Conservation (phyloP, 2,113 vertebrate genomes). For the Manacus vitellinus region DNA sequence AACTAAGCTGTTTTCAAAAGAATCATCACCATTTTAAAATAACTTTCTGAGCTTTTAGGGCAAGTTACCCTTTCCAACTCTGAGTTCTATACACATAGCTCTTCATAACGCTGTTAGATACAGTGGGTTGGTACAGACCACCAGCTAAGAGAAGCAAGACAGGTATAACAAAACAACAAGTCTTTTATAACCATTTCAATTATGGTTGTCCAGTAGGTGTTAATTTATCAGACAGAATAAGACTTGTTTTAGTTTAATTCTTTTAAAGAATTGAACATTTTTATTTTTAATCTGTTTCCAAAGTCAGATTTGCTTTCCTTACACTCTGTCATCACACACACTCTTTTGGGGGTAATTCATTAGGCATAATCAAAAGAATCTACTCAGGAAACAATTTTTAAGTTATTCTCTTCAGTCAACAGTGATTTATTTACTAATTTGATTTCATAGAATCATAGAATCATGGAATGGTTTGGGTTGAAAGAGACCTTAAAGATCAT, state of each 20-base stretch:
- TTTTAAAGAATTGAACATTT: background rate
- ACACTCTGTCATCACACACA: fast-evolving
- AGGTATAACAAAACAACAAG: background rate
- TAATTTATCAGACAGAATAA: background rate
- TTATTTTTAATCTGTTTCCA: background rate
- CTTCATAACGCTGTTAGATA: background rate
- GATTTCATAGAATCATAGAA: background rate
- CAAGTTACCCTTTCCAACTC: background rate
- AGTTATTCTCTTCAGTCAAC: background rate
- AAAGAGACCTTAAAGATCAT: background rate
- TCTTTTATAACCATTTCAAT: background rate
- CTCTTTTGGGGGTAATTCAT: background rate
- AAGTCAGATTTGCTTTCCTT: background rate
- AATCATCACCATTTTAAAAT: background rate
- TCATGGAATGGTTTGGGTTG: background rate
- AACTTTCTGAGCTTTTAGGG: background rate
- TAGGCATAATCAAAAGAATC: background rate
- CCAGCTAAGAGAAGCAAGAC: background rate
- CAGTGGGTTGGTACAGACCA: background rate
- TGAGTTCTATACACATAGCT: background rate
- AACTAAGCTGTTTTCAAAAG: background rate
- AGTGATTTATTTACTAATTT: background rate
- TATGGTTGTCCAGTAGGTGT: background rate
- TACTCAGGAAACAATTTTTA: background rate
- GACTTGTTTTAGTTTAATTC: background rate